Evolutionary conservation across 2,797 vertebrate genomes (phyloP).

Genomic region (Hybognathus amarus): DNA sequence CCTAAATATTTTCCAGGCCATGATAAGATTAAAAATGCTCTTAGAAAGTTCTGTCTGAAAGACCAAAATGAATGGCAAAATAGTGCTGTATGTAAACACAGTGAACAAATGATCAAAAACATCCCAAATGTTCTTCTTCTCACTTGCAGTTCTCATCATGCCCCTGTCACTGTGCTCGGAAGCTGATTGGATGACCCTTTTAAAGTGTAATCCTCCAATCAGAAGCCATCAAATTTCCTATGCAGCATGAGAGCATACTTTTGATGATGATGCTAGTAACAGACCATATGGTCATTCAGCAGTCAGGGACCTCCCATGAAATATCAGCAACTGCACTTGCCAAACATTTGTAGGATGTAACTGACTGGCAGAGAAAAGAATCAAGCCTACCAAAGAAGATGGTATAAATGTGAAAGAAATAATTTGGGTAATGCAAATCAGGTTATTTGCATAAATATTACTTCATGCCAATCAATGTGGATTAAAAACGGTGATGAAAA

Average conservation of each 20-base stretch:
- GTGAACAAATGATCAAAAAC: background rate
- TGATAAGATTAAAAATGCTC: background rate
- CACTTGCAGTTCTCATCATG: background rate
- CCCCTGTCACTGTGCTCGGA: background rate
- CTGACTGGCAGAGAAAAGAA: constrained; percentile 29
- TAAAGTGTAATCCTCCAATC: constrained; percentile 43
- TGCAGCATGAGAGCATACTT: constrained; percentile 33
- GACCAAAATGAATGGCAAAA: background rate
- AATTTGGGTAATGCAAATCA: constrained; percentile 26
- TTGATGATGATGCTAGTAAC: constrained; percentile 49
- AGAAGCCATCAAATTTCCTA: constrained; percentile 37
- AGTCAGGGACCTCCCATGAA: constrained; percentile 49
- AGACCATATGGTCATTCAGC: constrained; percentile 52
- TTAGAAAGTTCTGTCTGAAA: background rate
- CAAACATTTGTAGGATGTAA: constrained; percentile 37
- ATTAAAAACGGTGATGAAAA: constrained; percentile 32
- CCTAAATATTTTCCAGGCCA: background rate
- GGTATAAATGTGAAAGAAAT: constrained; percentile 28
- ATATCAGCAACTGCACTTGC: constrained; percentile 39
- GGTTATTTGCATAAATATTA: constrained; percentile 42
- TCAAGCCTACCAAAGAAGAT: constrained; percentile 13
- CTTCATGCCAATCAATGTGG: constrained; percentile 37
- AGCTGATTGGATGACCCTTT: constrained; percentile 36
- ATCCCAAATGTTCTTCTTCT: background rate
- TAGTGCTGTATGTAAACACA: background rate